Conservation (phyloP, 2,113 vertebrate species). For the Poecile atricapillus region DNA sequence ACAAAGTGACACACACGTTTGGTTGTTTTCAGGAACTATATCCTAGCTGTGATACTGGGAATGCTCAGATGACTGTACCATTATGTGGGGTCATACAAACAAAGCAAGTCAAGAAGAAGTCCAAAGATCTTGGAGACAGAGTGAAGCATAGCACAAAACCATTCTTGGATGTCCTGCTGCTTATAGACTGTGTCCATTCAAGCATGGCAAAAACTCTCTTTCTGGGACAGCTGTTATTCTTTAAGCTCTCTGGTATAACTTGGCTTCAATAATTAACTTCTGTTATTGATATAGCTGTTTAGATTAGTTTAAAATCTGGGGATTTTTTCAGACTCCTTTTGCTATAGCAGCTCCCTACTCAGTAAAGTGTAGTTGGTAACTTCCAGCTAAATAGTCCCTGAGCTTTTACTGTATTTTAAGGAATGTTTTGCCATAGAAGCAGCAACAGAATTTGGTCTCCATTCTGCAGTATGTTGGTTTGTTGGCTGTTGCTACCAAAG, state of each 20-base stretch:
- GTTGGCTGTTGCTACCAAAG: background rate
- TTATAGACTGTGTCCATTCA: background rate
- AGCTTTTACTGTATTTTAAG: background rate
- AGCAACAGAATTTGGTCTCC: background rate
- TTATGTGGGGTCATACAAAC: background rate
- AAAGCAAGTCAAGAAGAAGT: background rate
- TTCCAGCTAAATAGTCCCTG: background rate
- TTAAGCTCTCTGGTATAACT: background rate
- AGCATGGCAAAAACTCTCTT: background rate
- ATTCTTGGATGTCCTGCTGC: background rate
- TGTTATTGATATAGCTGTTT: background rate
- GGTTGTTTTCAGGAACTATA: background rate
- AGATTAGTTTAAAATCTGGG: background rate
- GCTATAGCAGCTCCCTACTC: background rate
- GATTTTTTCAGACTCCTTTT: background rate
- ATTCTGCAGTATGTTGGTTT: background rate
- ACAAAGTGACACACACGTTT: background rate
- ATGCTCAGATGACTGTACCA: background rate
- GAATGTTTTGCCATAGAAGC: background rate
- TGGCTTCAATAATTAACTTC: slow-evolving; percentile 34
- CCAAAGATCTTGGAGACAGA: background rate
- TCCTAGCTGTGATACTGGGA: background rate
- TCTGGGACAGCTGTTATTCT: background rate
- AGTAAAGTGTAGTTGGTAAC: background rate
- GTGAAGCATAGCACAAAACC: background rate